Conservation (phyloP, 2,797 vertebrate species). For the Orestias chungarensis region DNA sequence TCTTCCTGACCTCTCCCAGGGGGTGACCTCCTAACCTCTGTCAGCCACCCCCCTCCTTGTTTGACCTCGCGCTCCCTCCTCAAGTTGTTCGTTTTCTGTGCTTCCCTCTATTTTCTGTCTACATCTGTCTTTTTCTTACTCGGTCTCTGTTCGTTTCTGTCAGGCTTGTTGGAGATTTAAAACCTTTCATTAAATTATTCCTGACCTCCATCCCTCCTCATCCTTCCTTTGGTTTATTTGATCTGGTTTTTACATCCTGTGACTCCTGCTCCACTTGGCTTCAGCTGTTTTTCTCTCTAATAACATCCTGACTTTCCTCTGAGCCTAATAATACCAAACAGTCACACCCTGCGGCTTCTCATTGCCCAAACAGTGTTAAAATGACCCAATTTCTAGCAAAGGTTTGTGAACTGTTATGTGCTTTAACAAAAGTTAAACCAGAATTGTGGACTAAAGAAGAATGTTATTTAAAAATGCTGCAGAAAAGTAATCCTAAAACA, state of each 20-base stretch:
- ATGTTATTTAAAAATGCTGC: no score
- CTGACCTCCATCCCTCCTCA: conserved; percentile 11
- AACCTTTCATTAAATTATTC: not conserved
- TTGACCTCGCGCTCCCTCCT: not conserved
- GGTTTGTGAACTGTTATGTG: not conserved
- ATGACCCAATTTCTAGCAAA: not conserved
- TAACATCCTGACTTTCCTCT: conserved; percentile 48
- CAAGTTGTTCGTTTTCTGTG: not conserved
- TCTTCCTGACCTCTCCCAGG: not conserved
- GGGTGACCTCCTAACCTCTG: not conserved
- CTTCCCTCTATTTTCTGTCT: not conserved
- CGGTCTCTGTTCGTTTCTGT: not conserved
- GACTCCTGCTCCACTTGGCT: conserved; percentile 38
- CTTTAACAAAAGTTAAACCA: not conserved
- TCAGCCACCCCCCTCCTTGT: not conserved
- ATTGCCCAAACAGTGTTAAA: not conserved
- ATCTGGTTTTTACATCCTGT: conserved; percentile 36
- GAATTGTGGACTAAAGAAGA: not conserved
- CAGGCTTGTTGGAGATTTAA: not conserved
- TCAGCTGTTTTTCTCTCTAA: conserved; percentile 39
- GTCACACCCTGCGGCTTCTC: conserved; percentile 2
- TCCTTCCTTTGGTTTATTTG: conserved; percentile 2
- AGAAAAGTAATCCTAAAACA: no score
- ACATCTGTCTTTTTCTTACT: not conserved
- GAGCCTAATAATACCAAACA: conserved; percentile 39